phyloP scores from a whole-genome alignment of 2,888 invertebrate genomes.

The Branchellion lobata region DNA sequence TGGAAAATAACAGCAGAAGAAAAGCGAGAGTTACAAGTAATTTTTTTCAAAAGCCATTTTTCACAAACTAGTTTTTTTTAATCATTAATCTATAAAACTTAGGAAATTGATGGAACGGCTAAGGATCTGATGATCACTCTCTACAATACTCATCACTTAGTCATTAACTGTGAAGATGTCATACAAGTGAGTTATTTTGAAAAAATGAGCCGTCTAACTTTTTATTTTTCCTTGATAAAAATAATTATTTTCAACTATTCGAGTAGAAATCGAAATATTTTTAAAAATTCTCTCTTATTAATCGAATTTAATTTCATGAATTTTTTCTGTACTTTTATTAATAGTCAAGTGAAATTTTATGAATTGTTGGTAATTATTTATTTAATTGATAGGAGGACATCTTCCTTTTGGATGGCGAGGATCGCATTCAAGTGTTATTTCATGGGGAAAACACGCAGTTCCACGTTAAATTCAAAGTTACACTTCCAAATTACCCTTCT shows the following conservation, averaged over 20 bases:
- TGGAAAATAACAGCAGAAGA: constrained; percentile 27
- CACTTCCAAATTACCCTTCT: too few species aligned
- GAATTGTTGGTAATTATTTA: too few species aligned
- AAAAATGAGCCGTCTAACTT: not conserved
- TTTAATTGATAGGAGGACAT: constrained; percentile 27
- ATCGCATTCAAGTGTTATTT: constrained; percentile 11
- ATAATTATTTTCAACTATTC: too few species aligned
- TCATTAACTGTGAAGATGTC: not conserved
- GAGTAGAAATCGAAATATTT: too few species aligned
- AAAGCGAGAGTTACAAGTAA: constrained; percentile 19
- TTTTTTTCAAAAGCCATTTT: too few species aligned
- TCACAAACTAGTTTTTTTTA: not conserved
- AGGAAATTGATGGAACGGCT: constrained; percentile 31
- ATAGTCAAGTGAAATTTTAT: too few species aligned
- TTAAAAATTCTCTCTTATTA: too few species aligned
- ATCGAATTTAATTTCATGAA: too few species aligned
- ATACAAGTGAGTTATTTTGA: constrained; percentile 8
- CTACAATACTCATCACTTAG: constrained; percentile 23
- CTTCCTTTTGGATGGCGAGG: not conserved
- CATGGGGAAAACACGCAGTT: constrained; percentile 33
- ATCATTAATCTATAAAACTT: not conserved
- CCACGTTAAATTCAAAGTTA: constrained; percentile 17
- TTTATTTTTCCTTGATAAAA: too few species aligned
- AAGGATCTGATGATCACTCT: constrained; percentile 10
- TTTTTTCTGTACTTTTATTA: too few species aligned